Evolutionary conservation across 2,888 invertebrate genomes (phyloP).

Genomic region (Phyto melanocephala): DNA sequence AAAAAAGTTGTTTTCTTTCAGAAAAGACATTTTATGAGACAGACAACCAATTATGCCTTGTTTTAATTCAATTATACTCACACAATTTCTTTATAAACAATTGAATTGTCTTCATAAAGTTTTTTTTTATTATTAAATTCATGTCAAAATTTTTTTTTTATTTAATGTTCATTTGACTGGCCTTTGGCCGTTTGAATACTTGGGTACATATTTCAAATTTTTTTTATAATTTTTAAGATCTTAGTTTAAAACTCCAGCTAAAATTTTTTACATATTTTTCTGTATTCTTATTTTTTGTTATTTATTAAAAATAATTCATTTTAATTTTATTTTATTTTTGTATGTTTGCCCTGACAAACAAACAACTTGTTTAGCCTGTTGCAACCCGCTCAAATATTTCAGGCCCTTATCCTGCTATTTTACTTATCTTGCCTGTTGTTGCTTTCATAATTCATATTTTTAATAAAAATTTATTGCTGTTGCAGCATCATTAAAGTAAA

Average conservation of each 20-base stretch:
- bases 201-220: conserved; percentile 2
- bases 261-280: not conserved
- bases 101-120: conserved; percentile 25
- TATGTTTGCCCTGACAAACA: too few species aligned
- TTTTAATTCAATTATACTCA: conserved; percentile 31
- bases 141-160: not conserved
- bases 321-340: too few species aligned
- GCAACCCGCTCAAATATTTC: not conserved
- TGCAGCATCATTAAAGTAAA: conserved; percentile 16
- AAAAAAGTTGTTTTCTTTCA: not conserved
- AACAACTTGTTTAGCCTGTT: too few species aligned
- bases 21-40: not conserved
- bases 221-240: not conserved
- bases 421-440: not conserved
- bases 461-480: not conserved
- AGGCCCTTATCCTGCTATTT: not conserved
- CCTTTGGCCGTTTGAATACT: conserved; percentile 24
- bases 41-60: not conserved
- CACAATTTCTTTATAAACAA: conserved; percentile 31
- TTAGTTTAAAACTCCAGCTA: too few species aligned
- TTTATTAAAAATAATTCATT: too few species aligned
- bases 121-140: conserved; percentile 5
- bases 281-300: too few species aligned
- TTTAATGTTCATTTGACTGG: not conserved
- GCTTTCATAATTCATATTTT: conserved; percentile 7